Percentiles rank a stretch among this genome's conserved stretches.
Evolutionary conservation across 2,113 vertebrate species (phyloP).

Genomic region (Cyphomyrus plagiostoma): DNA sequence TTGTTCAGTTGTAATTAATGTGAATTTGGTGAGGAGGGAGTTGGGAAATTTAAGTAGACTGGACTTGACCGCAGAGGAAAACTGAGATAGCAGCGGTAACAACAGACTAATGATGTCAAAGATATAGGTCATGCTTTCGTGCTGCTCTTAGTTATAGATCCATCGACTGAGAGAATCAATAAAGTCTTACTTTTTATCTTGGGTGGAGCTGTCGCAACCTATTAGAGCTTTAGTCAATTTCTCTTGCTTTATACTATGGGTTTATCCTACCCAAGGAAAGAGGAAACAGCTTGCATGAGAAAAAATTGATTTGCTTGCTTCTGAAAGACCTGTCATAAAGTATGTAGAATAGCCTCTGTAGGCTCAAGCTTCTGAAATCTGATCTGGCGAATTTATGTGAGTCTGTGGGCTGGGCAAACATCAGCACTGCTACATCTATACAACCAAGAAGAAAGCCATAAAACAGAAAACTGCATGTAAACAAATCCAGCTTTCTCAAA

Average conservation of each 20-base stretch:
- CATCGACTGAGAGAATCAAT: constrained; percentile 16
- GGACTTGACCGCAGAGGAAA: constrained; percentile 38
- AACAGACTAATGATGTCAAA: constrained; percentile 31
- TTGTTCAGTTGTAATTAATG: constrained; percentile 43
- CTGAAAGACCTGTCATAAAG: constrained; percentile 50
- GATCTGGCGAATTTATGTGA: constrained; percentile 45
- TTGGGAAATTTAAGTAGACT: constrained; percentile 35
- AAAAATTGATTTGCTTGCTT: constrained; percentile 54
- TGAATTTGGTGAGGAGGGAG: constrained; percentile 51
- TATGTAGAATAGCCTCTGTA: constrained; percentile 40
- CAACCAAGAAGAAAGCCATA: constrained; percentile 39
- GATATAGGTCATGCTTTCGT: constrained; percentile 22
- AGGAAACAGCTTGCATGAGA: constrained; percentile 36
- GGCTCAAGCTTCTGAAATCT: constrained; percentile 55
- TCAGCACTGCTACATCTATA: constrained; percentile 54
- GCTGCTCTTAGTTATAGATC: constrained; percentile 25
- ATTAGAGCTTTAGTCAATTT: background rate
- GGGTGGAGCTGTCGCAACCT: constrained; percentile 24
- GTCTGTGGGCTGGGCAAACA: constrained; percentile 49
- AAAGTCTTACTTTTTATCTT: constrained; percentile 35
- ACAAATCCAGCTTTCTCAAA: constrained; percentile 50
- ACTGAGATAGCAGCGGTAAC: constrained; percentile 32
- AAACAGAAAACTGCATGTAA: constrained; percentile 51
- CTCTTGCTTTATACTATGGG: background rate
- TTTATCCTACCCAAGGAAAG: constrained; percentile 36